Evolutionary conservation across 1,140 invertebrate genomes (phyloP), one percentile per base, ranked within the genome.

Genomic region (Ericerus pela): DNA sequence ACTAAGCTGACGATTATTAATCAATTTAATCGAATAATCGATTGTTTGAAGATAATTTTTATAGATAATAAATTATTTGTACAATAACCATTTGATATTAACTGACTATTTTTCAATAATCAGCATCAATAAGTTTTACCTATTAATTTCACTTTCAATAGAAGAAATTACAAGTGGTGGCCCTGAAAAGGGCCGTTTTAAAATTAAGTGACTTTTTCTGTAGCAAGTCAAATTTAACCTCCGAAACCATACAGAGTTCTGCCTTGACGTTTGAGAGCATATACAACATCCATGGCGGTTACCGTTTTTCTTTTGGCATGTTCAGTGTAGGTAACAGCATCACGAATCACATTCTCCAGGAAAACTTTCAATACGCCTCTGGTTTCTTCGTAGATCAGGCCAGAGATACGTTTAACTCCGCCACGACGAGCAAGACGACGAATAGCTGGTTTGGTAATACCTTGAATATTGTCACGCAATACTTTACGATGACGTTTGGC

Each of bases 211-310:
- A 33, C n/a, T 8, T 10, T 33, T 33, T 10, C 4, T 38, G 36
- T 5, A 16, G 14, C 8, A 41, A 41, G 6, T 10, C 4, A 24
- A 20, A 53, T 20, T 77, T 72, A 80, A 60, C 77, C 76, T 41
- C 78, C 78, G 58, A 80, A 80, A 60, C 78, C 79, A 64, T 80
- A 80, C 0, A 80, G 63, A 28, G 78, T 80, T 26, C 83, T 72
- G 29, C 86, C 86, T 72, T 88, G 85, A 51, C 85, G 71, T 68
- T 89, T 90, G 60, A 89, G 69, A 26, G 85, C 85, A 64, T 88
- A 88, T 20, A 90, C 86, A n/a, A 89, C 83, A 65, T 90, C 85
- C 85, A 89, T 89, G 53, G 85, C 84, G 10, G 85, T 89, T 53
- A 65, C 63, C n/a, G 78, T 80, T 64, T 79, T 80, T 38, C 78